Evolutionary conservation across 2,888 invertebrate species (phyloP), one percentile per base, ranked within the genome.

Genomic region (Cephus pygmeus): DNA sequence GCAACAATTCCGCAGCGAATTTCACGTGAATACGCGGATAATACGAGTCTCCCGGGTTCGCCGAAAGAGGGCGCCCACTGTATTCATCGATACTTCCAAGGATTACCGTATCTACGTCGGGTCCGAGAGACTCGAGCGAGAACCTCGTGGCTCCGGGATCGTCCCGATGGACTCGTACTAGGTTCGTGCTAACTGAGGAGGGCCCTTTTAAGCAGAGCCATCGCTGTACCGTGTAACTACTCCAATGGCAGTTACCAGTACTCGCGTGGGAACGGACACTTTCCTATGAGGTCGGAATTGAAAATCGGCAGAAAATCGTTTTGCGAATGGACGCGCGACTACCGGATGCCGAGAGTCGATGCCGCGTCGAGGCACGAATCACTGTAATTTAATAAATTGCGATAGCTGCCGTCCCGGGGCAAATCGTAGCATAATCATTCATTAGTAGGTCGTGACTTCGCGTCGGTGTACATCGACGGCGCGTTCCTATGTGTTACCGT

Each of bases 361-460:
- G 82, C 84, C 84, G 84, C 84, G 84, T 79, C 81, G 84, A 83
- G 81, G 84, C 86, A 87, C 85, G 88, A 88, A 91, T 90, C 89
- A 90, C 90, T 89, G 90, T 91, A 90, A 91, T 91, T 90, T 90
- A 89, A 90, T 90, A 90, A 91, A 90, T 91, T 90, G 89, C 90
- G 86, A 90, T 89, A 89, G 89, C 90, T 88, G 89, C 88, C 87
- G 89, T 89, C 89, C 87, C 88, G 87, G 87, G 88, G 90, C 89
- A 89, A 90, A 91, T 90, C 90, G 90, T 90, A 89, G 90, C 89
- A 89, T 89, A 91, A 90, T 91, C 90, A 89, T 90, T 91, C 90
- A 90, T 91, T 91, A 91, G 90, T 90, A 87, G 90, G 90, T 90
- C 91, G 90, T 90, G 91, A 90, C 90, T 91, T 81, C 80, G 85